Conservation (phyloP, 2,113 vertebrate species). For the Trogon melanurus region DNA sequence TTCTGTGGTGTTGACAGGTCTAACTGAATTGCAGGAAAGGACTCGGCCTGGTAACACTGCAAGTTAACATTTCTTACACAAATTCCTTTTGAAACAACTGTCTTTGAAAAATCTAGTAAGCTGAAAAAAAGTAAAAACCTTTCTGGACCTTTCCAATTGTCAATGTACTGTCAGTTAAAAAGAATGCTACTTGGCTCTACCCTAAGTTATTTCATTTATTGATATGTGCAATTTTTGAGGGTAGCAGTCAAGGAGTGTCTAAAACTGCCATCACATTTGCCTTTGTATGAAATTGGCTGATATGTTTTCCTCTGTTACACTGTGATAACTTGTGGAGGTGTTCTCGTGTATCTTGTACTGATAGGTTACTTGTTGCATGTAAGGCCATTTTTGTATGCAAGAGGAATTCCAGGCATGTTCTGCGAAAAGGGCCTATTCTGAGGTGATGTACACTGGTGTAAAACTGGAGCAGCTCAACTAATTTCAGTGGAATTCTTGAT, state of each 20-base stretch:
- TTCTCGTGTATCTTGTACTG: slow-evolving; percentile 44
- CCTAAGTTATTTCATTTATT: slow-evolving; percentile 45
- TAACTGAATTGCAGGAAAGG: background rate
- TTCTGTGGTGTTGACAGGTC: background rate
- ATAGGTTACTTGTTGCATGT: slow-evolving; percentile 58
- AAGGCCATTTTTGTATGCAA: slow-evolving; percentile 11
- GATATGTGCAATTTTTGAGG: slow-evolving; percentile 67
- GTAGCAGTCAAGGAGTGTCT: background rate
- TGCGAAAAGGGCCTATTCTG: slow-evolving; percentile 25
- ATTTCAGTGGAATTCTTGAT: slow-evolving; percentile 56
- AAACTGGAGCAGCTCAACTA: slow-evolving; percentile 59
- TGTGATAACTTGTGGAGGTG: slow-evolving; percentile 60
- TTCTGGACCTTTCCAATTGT: background rate
- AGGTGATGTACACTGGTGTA: slow-evolving; percentile 50
- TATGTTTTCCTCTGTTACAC: slow-evolving; percentile 58
- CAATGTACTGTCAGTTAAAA: background rate
- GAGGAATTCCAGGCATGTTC: slow-evolving; percentile 35
- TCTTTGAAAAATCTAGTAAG: background rate
- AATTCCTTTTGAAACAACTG: background rate
- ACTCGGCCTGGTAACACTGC: background rate
- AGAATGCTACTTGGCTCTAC: background rate
- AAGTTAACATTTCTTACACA: background rate
- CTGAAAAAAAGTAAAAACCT: background rate
- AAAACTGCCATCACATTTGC: slow-evolving; percentile 41
- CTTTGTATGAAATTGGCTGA: slow-evolving; percentile 49